phyloP scores from a whole-genome alignment of 2,797 vertebrate species.

The Perodicticus potto region DNA sequence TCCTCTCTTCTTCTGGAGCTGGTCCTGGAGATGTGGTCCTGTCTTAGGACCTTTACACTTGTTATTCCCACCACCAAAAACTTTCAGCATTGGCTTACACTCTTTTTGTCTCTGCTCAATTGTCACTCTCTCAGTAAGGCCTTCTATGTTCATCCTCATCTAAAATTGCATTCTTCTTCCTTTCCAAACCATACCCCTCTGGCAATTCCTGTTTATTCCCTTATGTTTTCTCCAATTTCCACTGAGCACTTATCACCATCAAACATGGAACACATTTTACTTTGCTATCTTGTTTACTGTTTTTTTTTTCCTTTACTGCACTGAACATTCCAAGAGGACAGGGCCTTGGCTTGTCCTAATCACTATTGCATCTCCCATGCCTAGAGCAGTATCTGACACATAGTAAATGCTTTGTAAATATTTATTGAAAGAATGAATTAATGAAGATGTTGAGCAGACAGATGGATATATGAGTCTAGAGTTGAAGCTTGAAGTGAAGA shows the following conservation, averaged over 20 bases:
- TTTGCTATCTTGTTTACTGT: neutral
- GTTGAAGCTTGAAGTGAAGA: neutral
- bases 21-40: neutral
- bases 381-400: neutral
- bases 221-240: neutral
- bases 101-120: neutral
- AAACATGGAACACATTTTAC: neutral
- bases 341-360: neutral
- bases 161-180: neutral
- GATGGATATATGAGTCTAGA: neutral
- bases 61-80: neutral
- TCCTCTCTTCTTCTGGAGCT: neutral
- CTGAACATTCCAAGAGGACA: neutral
- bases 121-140: neutral
- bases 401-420: neutral
- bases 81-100: neutral
- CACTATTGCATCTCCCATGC: neutral
- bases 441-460: neutral
- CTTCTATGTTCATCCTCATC: neutral
- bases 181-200: neutral
- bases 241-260: neutral
- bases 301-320: neutral
- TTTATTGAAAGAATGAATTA: neutral
- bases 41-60: neutral
- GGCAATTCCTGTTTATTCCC: neutral